Percentiles rank a stretch among this genome's conserved stretches.
phyloP scores from a whole-genome alignment of 2,888 invertebrate genomes.

The Eucera pruinosa region DNA sequence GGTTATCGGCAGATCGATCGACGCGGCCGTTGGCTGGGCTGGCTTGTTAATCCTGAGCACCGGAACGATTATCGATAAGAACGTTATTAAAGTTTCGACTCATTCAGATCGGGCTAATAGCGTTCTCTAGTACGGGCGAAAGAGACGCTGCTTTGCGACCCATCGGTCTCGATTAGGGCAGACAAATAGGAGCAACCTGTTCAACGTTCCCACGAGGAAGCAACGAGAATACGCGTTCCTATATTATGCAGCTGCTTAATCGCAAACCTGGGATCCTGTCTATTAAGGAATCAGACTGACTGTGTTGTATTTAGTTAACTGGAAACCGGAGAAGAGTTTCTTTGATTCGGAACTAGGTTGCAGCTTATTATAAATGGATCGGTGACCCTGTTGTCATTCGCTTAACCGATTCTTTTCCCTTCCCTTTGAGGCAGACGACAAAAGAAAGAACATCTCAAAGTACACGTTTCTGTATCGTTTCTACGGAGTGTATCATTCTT shows the following conservation, averaged over 20 bases:
- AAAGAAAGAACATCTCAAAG: neutral
- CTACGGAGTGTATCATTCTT: neutral
- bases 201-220: conserved; percentile 47
- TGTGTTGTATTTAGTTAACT: conserved; percentile 24
- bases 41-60: conserved; percentile 35
- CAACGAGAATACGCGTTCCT: conserved; percentile 45
- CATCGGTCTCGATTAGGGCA: conserved; percentile 55
- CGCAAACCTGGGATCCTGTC: conserved; percentile 54
- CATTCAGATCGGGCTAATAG: neutral
- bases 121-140: neutral
- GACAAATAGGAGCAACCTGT: conserved; percentile 42
- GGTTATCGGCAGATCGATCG: conserved; percentile 45
- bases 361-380: conserved; percentile 28
- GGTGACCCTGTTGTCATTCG: conserved; percentile 15
- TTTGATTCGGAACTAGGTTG: conserved; percentile 1
- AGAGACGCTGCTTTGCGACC: neutral
- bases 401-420: neutral
- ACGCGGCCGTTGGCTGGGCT: conserved; percentile 5
- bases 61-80: conserved; percentile 47
- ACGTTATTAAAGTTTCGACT: conserved; percentile 47
- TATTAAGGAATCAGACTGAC: conserved; percentile 46
- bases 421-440: too few relatives aligned
- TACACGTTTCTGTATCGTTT: neutral
- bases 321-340: neutral
- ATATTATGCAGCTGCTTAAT: conserved; percentile 73